A percentile compares a stretch with the other conserved stretches of the same genome.
These are phyloP conservation scores for Ennomos quercinarius DNA, from an alignment of 2,888 invertebrate species.

Conservation along the genomic window DNA sequence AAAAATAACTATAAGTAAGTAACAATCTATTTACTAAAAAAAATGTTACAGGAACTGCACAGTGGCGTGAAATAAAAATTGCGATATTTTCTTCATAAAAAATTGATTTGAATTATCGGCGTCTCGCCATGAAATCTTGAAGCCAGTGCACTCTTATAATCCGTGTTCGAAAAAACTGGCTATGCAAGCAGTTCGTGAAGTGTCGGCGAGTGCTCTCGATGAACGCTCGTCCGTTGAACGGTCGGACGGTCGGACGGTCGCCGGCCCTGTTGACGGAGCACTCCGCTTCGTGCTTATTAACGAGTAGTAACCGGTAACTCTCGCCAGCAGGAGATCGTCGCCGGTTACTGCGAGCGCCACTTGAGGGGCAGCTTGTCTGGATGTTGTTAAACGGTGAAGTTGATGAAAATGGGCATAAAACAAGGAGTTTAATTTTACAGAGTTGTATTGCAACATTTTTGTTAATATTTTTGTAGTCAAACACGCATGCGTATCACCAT, in stretches of 20 bases:
- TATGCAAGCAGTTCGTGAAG: slow-evolving; percentile 28
- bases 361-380: not conserved
- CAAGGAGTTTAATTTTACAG: not conserved
- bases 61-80: too few relatives aligned
- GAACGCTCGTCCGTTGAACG: slow-evolving; percentile 17
- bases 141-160: slow-evolving; percentile 20
- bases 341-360: slow-evolving; percentile 4
- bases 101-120: not conserved
- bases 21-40: too few relatives aligned
- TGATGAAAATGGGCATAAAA: not conserved
- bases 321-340: not conserved
- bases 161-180: slow-evolving; percentile 30
- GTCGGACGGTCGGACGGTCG: slow-evolving; percentile 11
- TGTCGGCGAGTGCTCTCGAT: slow-evolving; percentile 23
- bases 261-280: slow-evolving; percentile 40
- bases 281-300: slow-evolving; percentile 33
- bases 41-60: too few relatives aligned
- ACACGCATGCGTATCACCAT: not conserved
- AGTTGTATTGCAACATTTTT: slow-evolving; percentile 3
- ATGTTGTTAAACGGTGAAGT: not conserved
- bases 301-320: slow-evolving; percentile 15
- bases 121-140: slow-evolving; percentile 8
- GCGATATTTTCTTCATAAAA: not conserved
- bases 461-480: too few relatives aligned
- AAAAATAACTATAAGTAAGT: too few relatives aligned